Percentiles rank a stretch among this genome's conserved stretches.
These are phyloP conservation scores for Metellina segmentata DNA, from an alignment of 2,888 invertebrate species.

Conservation along the genomic window DNA sequence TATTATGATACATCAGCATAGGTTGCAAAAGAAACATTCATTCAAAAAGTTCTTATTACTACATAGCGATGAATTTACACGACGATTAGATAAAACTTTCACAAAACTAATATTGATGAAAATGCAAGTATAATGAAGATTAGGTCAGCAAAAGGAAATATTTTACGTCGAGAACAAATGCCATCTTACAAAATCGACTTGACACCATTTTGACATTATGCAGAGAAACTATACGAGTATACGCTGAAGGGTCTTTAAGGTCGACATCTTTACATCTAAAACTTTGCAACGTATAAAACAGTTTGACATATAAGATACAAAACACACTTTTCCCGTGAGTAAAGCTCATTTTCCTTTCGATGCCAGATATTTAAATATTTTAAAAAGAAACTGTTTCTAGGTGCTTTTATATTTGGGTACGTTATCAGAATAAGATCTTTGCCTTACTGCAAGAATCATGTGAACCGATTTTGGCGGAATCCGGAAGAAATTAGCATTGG, in stretches of 20 bases:
- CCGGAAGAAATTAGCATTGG: no score
- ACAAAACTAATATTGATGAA: slow-evolving; percentile 31
- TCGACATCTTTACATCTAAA: slow-evolving; percentile 29
- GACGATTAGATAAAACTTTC: slow-evolving; percentile 48
- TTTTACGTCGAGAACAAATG: slow-evolving; percentile 16
- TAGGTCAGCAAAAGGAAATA: slow-evolving; percentile 20
- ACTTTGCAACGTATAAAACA: slow-evolving; percentile 59
- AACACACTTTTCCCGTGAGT: slow-evolving; percentile 31
- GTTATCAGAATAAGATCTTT: no score
- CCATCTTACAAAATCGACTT: slow-evolving; percentile 36
- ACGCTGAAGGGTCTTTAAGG: slow-evolving; percentile 5
- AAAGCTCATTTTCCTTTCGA: slow-evolving; percentile 64
- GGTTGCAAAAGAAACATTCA: slow-evolving; percentile 41
- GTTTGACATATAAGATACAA: slow-evolving; percentile 38
- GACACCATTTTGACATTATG: slow-evolving; percentile 25
- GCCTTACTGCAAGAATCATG: no score
- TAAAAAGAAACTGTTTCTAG: no score
- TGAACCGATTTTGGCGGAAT: no score
- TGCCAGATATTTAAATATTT: slow-evolving; percentile 7
- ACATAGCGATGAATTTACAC: slow-evolving; percentile 20
- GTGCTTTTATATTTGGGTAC: no score
- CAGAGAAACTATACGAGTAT: slow-evolving; percentile 19
- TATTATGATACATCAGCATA: slow-evolving; percentile 39
- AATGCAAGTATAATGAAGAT: slow-evolving; percentile 8
- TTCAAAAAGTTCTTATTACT: slow-evolving; percentile 28